Conservation (phyloP, 2,888 invertebrate genomes). For the Orchesella flavescens region DNA sequence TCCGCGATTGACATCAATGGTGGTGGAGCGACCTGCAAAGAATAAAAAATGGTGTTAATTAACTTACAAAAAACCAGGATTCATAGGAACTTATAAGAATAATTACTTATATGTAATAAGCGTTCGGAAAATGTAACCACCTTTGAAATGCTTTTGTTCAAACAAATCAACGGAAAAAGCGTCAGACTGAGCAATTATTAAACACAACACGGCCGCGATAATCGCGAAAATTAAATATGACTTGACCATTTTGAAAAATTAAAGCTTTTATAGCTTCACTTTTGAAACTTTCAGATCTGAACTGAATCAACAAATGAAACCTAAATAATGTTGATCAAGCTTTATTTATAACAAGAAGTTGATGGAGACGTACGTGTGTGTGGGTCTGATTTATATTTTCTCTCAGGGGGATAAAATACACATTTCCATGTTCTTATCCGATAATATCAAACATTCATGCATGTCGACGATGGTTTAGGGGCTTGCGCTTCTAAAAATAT, state of each 20-base stretch:
- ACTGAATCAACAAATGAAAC: background rate
- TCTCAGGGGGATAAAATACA: background rate
- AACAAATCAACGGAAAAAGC: conserved; percentile 56
- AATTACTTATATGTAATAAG: too few relatives aligned
- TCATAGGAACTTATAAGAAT: too few relatives aligned
- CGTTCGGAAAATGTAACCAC: conserved; percentile 23
- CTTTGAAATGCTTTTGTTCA: conserved; percentile 67
- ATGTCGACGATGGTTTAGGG: background rate
- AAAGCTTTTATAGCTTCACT: background rate
- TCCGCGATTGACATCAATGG: conserved; percentile 48
- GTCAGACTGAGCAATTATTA: conserved; percentile 35
- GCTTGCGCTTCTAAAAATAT: conserved; percentile 15
- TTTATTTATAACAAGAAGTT: conserved; percentile 6
- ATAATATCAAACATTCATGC: conserved; percentile 7
- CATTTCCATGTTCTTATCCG: background rate
- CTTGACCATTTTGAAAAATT: conserved; percentile 29
- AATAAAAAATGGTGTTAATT: background rate
- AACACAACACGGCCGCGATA: conserved; percentile 42
- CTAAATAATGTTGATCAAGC: background rate
- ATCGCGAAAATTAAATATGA: conserved; percentile 19
- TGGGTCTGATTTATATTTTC: conserved; percentile 5
- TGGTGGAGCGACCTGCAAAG: conserved; percentile 47
- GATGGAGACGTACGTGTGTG: background rate
- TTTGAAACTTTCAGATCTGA: conserved; percentile 1
- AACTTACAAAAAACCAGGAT: too few relatives aligned